Conservation (phyloP, 2,888 invertebrate genomes). For the Dendrolimus houi region DNA sequence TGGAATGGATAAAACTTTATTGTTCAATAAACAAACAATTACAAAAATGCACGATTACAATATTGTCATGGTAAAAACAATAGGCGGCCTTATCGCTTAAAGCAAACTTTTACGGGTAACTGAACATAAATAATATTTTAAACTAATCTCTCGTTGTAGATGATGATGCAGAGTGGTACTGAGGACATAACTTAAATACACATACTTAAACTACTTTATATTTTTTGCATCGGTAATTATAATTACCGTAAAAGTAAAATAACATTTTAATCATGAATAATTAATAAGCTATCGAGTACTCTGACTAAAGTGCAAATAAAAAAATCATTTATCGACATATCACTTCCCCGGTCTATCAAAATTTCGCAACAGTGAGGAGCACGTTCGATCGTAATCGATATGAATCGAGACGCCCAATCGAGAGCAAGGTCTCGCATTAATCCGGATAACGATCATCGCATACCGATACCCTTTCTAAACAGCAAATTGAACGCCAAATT, state of each 20-base stretch:
- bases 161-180: not conserved
- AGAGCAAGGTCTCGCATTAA: not conserved
- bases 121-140: too few species aligned
- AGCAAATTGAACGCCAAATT: not conserved
- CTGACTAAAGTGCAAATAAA: not conserved
- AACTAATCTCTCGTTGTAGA: too few species aligned
- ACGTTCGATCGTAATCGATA: not conserved
- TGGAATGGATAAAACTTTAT: too few species aligned
- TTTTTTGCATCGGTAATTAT: not conserved
- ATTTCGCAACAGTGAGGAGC: not conserved
- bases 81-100: too few species aligned
- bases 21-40: too few species aligned
- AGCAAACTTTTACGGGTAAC: too few species aligned
- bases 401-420: not conserved
- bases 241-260: not conserved
- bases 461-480: not conserved
- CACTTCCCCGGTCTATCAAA: not conserved
- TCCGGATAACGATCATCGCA: not conserved
- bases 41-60: too few species aligned
- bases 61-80: too few species aligned
- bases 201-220: too few species aligned
- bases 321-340: not conserved
- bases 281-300: not conserved
- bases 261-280: not conserved
- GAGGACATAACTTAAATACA: not conserved